Conservation (phyloP, 2,113 vertebrate genomes). For the Caloenas nicobarica region DNA sequence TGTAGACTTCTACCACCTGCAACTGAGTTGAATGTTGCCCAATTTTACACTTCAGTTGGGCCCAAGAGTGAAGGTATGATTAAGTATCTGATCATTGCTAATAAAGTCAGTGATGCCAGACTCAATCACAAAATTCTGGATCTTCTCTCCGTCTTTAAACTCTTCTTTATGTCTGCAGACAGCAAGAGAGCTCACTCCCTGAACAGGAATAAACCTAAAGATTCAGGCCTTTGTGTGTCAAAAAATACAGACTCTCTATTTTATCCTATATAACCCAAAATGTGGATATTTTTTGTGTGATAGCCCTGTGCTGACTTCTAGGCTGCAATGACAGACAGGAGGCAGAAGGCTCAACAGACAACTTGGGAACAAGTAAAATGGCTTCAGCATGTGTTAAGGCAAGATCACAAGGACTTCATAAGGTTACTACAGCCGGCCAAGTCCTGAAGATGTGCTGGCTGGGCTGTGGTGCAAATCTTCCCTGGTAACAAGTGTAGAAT, state of each 20-base stretch:
- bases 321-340: not conserved
- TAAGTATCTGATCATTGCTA: not conserved
- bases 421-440: not conserved
- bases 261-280: not conserved
- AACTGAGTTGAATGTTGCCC: not conserved
- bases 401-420: not conserved
- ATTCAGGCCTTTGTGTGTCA: not conserved
- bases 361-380: not conserved
- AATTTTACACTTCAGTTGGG: not conserved
- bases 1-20: not conserved
- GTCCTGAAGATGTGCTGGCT: not conserved
- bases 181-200: not conserved
- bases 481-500: not conserved
- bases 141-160: not conserved
- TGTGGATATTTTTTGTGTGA: not conserved
- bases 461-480: not conserved
- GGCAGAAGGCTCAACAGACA: conserved; percentile 1
- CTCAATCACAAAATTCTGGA: not conserved
- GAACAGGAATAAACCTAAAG: not conserved
- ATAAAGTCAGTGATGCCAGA: not conserved
- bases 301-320: not conserved
- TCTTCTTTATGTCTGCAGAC: not conserved
- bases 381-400: not conserved
- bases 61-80: not conserved
- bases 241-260: not conserved